A percentile compares a stretch with the other conserved stretches of the same genome.
Evolutionary conservation across 2,797 vertebrate species (phyloP).

Genomic region (Oceanodroma leucorhoa): DNA sequence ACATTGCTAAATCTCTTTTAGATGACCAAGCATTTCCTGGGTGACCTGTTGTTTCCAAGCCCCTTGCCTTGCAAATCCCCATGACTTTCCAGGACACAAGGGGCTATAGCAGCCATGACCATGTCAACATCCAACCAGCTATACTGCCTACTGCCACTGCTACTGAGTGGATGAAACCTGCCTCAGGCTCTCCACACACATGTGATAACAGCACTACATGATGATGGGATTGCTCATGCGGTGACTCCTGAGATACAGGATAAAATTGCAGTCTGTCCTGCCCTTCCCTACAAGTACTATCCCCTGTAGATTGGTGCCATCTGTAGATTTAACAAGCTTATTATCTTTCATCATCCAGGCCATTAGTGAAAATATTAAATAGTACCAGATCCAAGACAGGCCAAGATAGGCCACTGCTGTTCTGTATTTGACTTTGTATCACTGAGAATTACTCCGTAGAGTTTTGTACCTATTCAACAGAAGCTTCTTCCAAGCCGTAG

Average conservation of each 20-base stretch:
- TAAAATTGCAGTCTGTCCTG: not conserved
- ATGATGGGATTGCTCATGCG: accelerated
- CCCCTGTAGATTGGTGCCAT: not conserved
- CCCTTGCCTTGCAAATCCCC: not conserved
- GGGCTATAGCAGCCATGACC: not conserved
- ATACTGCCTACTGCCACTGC: not conserved
- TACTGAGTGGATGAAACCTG: not conserved
- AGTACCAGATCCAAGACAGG: not conserved
- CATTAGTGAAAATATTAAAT: not conserved
- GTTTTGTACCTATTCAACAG: not conserved
- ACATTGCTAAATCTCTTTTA: not conserved
- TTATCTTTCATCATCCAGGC: not conserved
- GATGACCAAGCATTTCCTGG: not conserved
- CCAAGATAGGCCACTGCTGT: not conserved
- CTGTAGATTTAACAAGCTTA: not conserved
- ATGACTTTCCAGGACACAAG: not conserved
- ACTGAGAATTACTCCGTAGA: not conserved
- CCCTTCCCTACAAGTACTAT: not conserved
- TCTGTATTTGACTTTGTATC: not conserved
- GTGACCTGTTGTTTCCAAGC: not conserved
- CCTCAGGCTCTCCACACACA: not conserved
- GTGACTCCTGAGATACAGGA: not conserved
- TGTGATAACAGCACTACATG: no score
- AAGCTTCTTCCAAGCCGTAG: not conserved
- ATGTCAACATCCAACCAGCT: not conserved